Conservation (phyloP, 2,888 invertebrate genomes). For the Spodoptera littoralis region DNA sequence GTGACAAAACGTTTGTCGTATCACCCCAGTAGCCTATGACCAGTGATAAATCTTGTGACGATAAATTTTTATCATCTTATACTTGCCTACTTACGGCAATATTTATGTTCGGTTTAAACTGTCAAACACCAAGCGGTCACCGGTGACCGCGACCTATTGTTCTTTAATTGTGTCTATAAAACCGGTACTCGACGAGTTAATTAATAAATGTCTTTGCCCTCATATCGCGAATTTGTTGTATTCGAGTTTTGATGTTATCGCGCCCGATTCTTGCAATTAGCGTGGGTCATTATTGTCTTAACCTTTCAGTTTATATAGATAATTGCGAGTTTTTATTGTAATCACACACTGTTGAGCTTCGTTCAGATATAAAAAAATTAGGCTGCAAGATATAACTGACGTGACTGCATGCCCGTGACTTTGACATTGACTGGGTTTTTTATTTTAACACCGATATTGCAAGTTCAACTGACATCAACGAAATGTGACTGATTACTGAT, state of each 20-base stretch:
- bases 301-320: background rate
- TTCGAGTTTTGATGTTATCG: conserved; percentile 21
- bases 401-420: too few relatives aligned
- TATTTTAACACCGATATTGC: too few relatives aligned
- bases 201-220: conserved; percentile 44
- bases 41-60: conserved; percentile 35
- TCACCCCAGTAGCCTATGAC: conserved; percentile 54
- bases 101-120: conserved; percentile 27
- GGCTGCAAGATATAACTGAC: too few relatives aligned
- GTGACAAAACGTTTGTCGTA: conserved; percentile 30
- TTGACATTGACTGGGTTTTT: too few relatives aligned
- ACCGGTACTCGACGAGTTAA: too few relatives aligned
- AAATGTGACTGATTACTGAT: too few relatives aligned
- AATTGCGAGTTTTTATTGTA: background rate
- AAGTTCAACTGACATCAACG: too few relatives aligned
- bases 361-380: too few relatives aligned
- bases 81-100: conserved; percentile 37
- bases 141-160: too few relatives aligned
- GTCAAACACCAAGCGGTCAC: too few relatives aligned
- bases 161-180: too few relatives aligned
- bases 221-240: conserved; percentile 20
- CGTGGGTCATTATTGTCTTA: conserved; percentile 10
- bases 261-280: conserved; percentile 5
- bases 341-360: too few relatives aligned
- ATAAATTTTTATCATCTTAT: conserved; percentile 35